Evolutionary conservation across 2,113 vertebrate genomes (phyloP).

Genomic region (Lichenostomus cassidix): DNA sequence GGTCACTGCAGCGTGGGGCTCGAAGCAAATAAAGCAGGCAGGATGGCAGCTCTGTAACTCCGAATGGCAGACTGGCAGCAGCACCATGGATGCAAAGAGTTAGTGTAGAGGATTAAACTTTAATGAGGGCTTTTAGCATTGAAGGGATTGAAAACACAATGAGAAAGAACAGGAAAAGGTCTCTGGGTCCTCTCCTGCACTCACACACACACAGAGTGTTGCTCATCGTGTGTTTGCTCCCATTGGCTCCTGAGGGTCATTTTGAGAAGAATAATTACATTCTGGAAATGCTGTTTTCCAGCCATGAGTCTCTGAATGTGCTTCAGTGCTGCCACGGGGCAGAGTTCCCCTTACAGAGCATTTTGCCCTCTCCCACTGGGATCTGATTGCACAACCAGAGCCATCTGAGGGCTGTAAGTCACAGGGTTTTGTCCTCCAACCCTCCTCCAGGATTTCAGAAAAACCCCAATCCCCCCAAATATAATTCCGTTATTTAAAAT

Average conservation of each 20-base stretch:
- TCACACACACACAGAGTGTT: fast-evolving
- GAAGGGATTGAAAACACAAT: background rate
- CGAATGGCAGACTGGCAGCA: background rate
- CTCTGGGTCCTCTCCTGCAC: background rate
- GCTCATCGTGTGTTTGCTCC: fast-evolving
- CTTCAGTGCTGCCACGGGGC: fast-evolving
- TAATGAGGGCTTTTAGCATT: background rate
- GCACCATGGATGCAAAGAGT: fast-evolving
- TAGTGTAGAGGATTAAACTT: background rate
- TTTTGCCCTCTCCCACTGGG: background rate
- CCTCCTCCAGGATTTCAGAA: background rate
- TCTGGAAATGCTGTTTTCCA: background rate
- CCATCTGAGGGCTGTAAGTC: fast-evolving
- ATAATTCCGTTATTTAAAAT: fast-evolving
- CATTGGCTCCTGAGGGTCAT: fast-evolving
- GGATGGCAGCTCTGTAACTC: background rate
- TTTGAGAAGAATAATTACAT: background rate
- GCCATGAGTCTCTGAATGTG: fast-evolving
- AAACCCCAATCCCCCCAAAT: background rate
- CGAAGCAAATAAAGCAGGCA: background rate
- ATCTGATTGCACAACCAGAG: fast-evolving
- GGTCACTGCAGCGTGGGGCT: fast-evolving
- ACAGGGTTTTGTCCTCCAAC: background rate
- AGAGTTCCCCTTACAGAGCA: fast-evolving
- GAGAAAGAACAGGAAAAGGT: background rate